Evolutionary conservation across 2,888 invertebrate species (phyloP).

Genomic region (Drosophila meridionalis): DNA sequence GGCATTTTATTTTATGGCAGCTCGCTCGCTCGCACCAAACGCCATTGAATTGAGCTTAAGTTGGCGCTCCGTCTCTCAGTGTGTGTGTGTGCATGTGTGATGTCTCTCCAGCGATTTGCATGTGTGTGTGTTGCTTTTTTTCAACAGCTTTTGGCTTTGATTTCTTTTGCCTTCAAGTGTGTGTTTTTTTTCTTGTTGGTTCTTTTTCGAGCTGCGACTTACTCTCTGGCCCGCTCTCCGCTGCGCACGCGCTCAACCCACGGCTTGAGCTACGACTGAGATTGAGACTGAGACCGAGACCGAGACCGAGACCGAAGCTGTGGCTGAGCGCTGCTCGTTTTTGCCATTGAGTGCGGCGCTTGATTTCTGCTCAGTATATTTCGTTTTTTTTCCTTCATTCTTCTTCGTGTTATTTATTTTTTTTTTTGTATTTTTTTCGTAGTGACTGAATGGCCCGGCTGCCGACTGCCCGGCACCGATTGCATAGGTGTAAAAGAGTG

Average conservation of each 20-base stretch:
- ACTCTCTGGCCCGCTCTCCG: constrained; percentile 52
- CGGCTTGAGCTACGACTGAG: constrained; percentile 49
- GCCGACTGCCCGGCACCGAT: constrained; percentile 50
- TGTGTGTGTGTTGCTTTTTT: constrained; percentile 39
- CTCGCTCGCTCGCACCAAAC: constrained; percentile 74
- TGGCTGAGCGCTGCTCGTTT: constrained; percentile 42
- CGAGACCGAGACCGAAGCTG: constrained; percentile 34
- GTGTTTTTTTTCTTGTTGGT: constrained; percentile 35
- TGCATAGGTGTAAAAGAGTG: constrained; percentile 76
- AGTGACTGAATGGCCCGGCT: constrained; percentile 48
- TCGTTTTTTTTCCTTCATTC: not conserved
- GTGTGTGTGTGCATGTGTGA: constrained; percentile 30
- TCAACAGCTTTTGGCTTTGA: constrained; percentile 72
- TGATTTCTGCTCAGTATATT: constrained; percentile 56
- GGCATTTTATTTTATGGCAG: constrained; percentile 62
- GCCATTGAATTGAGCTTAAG: constrained; percentile 76
- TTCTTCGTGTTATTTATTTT: constrained; percentile 11
- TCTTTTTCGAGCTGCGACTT: constrained; percentile 34
- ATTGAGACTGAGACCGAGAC: constrained; percentile 36
- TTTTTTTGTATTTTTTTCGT: constrained; percentile 31
- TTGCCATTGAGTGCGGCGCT: constrained; percentile 67
- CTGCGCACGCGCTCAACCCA: constrained; percentile 58
- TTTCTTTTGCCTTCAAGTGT: constrained; percentile 65
- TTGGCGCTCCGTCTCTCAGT: constrained; percentile 59
- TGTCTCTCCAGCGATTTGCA: constrained; percentile 31